Evolutionary conservation across 35 echinoderm and acorn worm species (phyloP), one percentile per base, ranked within the genome.

Genomic region (Eucidaris tribuloides): DNA sequence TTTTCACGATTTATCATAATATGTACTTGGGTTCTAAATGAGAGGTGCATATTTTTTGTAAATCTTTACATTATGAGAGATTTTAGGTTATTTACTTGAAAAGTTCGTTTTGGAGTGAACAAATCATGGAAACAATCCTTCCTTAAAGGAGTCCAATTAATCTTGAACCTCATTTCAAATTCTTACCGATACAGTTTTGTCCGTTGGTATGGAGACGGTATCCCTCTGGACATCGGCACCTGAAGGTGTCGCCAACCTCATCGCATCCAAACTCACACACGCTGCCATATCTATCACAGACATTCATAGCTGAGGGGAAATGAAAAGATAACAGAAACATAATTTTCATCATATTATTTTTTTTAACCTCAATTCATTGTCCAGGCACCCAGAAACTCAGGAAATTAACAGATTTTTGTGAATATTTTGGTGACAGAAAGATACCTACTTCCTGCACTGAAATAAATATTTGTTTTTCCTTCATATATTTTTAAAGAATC

Each of bases 191-290:
- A 31, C 91, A 93, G 62, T 93, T 93, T 32, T 88, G 91, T 50
- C 65, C 78, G 57, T 93, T 93, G 19, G 77, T 35, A 79, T 93
- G 91, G 5, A 93, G 80, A 40, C 46, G 45, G 59, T 79, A 88
- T n/a, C 85, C 91, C 30, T 46, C 43, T 30, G 91, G 91, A 41
- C 91, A 93, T 24, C 27, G 19, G 35, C 91, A 93, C 34, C 74
- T 68, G 43, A 70, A 93, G 19, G 79, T 79, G 9, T 81, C 91
- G 18, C 62, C 85, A 17, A 88, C 63, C 34, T 93, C 87, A 27
- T 93, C 81, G 57, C 85, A 93, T 31, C 91, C 91, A 65, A 79
- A 72, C 42, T 93, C 91, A 84, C 91, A 93, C 3, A 88, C 81
- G 39, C 52, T 64, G 1, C 80, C 80, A 80, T 48, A 88, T 44